Base-by-base conservation (phyloP, 1,140 invertebrate species). In the Panagrolaimus sp. region DNA sequence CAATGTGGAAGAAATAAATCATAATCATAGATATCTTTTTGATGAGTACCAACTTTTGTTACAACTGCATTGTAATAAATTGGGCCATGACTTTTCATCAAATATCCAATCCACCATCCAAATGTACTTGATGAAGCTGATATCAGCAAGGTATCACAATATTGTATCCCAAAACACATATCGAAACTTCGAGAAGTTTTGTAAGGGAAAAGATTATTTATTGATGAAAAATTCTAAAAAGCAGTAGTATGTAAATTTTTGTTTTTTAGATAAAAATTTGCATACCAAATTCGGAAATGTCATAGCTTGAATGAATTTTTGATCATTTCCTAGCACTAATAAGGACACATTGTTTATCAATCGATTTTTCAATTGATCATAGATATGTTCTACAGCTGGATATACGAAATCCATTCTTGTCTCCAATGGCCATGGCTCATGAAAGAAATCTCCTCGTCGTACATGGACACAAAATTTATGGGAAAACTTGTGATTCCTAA, bases 81-180 rank as follows among this genome's bases (percentile, higher is more conserved):
- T 1, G 52, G 52, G 21, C 21, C 52, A n/a, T 21, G 14, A 26
- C 21, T 21, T 58, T 21, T 8, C 28, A 28, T 28, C 17, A 58
- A 58, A 58, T 58, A 58, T 28, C 21, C 52, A 28, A 58, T 58
- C 52, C 52, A 58, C 52, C 52, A 58, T n/a, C 52, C 52, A 58
- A 58, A 58, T 26, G 52, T 58, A 12, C 21, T 26, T 26, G 52
- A 21, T 58, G 52, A 58, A 21, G 52, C 52, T 8, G 52, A 58
- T n/a, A 58, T 26, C 2, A 58, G 52, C 14, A 58, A 12, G 21
- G 15, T 26, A 21, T 58, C 52, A 58, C 52, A 58, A 28, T 58
- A 58, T 1, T 58, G 21, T 12, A 58, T 28, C 21, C 52, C 52
- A 17, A 58, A 58, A 58, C 28, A 58, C 52, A 58, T 58, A 28